Base-by-base conservation (phyloP, 2,797 vertebrate genomes). In the Columba guinea region DNA sequence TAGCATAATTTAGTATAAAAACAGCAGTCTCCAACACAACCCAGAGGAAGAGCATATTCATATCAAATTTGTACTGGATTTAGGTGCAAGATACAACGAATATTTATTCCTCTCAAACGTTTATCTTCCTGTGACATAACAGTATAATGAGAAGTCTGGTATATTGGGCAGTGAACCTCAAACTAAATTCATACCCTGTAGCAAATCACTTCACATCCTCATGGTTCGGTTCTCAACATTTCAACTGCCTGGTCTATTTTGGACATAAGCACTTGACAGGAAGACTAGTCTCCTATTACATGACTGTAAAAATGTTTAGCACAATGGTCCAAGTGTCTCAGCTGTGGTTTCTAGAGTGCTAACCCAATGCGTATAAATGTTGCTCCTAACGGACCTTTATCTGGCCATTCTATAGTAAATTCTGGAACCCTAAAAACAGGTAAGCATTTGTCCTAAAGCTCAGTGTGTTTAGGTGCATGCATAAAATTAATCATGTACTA, bases 1-100 rank as follows among this genome's bases (percentile, higher is more conserved):
- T 51, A 91, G 34, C 65, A 37, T 93, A 87, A 89, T 77, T 93
- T 84, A 82, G 20, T 80, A n/a, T 69, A 62, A 93, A 64, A 80
- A 41, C 16, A 65, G 20, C 63, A 16, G 16, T 75, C 55, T 85
- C 60, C 69, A 89, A 56, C 10, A 30, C 13, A 92, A 51, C 18
- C 11, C 37, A 30, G n/a, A 92, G 34, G 34, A 87, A 73, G 27
- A 80, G 9, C 19, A 17, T 84, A 74, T 80, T 48, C 84, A 19
- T 59, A n/a, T 82, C 20, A 79, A 69, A 70, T 87, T 56, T 70
- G 2, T 77, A 13, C 60, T 77, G 62, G 9, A 39, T 95, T 88
- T 75, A 21, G 20, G 14, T 65, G 18, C 41, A 76, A 62, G 35
- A 30, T 75, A 46, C 44, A 46, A 46, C 14, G 55, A 75, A 55